Percentiles rank a stretch among this genome's conserved stretches.
Conservation (phyloP, 2,797 vertebrate genomes). For the Apodemus agrarius region DNA sequence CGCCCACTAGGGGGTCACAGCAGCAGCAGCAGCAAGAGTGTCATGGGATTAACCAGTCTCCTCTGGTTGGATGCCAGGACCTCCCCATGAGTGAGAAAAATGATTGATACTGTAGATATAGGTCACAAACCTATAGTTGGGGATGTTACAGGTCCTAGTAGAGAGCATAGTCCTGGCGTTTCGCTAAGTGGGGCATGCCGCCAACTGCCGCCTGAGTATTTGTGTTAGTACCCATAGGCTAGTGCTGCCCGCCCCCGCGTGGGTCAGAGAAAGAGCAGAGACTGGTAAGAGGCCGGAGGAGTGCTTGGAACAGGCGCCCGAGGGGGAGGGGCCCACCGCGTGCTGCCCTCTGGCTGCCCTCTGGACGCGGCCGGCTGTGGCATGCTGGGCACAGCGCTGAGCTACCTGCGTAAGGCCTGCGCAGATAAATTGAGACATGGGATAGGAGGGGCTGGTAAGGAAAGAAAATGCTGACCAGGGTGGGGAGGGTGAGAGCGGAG, state of each 20-base stretch:
- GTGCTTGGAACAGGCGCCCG: too few species aligned
- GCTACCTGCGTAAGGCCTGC: too few species aligned
- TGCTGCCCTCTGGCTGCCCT: too few species aligned
- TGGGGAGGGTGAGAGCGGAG: background rate
- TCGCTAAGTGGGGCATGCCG: background rate
- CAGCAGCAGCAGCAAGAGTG: background rate
- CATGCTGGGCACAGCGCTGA: too few species aligned
- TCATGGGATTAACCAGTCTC: background rate
- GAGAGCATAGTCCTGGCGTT: background rate
- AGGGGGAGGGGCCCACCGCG: too few species aligned
- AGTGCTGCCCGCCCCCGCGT: background rate
- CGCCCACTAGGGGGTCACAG: background rate
- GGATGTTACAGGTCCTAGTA: background rate
- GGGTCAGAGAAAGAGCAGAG: background rate
- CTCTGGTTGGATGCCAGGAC: background rate
- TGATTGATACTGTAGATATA: background rate
- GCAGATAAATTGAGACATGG: background rate
- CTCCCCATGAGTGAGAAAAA: background rate
- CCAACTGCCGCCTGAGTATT: background rate
- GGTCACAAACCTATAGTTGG: background rate
- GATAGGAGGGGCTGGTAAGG: background rate
- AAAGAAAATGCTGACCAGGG: background rate
- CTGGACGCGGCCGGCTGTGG: background rate
- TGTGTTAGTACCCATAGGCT: background rate
- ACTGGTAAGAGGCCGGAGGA: background rate